Evolutionary conservation across 2,113 vertebrate genomes (phyloP).

Genomic region (Charina bottae): DNA sequence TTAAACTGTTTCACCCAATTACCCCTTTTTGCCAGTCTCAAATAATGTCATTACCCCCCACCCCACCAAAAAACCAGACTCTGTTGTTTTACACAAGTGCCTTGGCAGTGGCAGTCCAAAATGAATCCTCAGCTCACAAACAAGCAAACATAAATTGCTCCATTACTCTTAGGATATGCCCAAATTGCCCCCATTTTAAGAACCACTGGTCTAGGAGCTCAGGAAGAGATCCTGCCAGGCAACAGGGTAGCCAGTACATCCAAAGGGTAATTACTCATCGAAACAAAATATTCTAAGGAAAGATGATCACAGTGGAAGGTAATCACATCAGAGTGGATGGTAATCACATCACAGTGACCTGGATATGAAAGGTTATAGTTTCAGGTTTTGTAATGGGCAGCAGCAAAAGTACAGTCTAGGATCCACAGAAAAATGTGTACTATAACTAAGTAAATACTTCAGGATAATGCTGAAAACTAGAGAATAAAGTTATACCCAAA

Average conservation of each 20-base stretch:
- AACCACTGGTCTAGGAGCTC: not conserved
- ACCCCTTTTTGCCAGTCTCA: not conserved
- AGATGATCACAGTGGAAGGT: constrained; percentile 57
- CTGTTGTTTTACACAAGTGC: not conserved
- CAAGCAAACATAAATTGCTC: not conserved
- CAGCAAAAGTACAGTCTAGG: constrained; percentile 58
- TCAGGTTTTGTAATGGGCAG: constrained; percentile 48
- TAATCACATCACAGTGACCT: constrained; percentile 45
- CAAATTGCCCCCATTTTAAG: not conserved
- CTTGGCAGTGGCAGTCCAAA: not conserved
- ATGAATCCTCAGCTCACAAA: not conserved
- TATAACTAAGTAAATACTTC: constrained; percentile 51
- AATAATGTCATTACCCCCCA: not conserved
- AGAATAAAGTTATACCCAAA: constrained; percentile 57
- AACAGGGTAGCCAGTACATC: not conserved
- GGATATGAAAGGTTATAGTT: constrained; percentile 40
- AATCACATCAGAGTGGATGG: constrained; percentile 45
- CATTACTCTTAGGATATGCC: not conserved
- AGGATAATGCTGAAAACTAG: constrained; percentile 48
- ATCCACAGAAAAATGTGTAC: constrained; percentile 58
- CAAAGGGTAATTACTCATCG: not conserved
- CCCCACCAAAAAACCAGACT: not conserved
- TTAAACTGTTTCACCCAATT: not conserved
- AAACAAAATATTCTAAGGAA: constrained; percentile 50
- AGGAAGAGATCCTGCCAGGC: not conserved